A percentile compares a stretch with the other conserved stretches of the same genome.
phyloP scores from a whole-genome alignment of 2,888 invertebrate species.

The Dasypogon diadema region DNA sequence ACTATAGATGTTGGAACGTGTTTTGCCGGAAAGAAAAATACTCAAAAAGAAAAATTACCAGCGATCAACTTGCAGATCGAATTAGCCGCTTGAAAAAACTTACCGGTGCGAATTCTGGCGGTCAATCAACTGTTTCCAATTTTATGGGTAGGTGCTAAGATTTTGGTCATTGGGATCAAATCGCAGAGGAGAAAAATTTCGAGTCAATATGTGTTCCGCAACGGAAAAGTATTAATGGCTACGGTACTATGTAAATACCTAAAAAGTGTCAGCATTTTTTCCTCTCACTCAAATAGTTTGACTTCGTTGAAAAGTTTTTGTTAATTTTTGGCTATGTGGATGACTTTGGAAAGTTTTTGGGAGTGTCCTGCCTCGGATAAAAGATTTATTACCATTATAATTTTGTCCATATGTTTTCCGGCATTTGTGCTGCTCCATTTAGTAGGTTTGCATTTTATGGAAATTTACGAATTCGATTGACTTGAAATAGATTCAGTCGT shows the following conservation, averaged over 20 bases:
- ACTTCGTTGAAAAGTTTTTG: neutral
- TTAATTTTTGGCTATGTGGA: too few species aligned
- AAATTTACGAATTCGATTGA: too few species aligned
- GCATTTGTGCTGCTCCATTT: too few species aligned
- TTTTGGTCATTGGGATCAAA: constrained; percentile 29
- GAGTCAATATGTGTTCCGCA: neutral
- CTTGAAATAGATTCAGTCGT: too few species aligned
- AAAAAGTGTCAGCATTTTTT: neutral
- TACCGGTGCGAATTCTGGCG: constrained; percentile 40
- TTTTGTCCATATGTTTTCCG: too few species aligned
- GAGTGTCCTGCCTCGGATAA: neutral
- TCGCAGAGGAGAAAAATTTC: neutral
- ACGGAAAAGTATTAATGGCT: neutral
- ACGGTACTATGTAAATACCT: neutral
- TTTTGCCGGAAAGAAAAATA: neutral
- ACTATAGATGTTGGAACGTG: neutral
- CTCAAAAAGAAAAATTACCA: neutral
- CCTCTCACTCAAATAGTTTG: neutral
- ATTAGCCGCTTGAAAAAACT: constrained; percentile 18
- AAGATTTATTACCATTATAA: neutral
- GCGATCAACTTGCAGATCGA: constrained; percentile 4
- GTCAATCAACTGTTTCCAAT: constrained; percentile 29
- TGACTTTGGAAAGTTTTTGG: neutral
- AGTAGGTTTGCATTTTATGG: too few species aligned
- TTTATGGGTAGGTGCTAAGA: constrained; percentile 27